Percentiles rank a stretch among this genome's conserved stretches.
Conservation (phyloP, 2,888 invertebrate genomes). For the Clunio marinus region DNA sequence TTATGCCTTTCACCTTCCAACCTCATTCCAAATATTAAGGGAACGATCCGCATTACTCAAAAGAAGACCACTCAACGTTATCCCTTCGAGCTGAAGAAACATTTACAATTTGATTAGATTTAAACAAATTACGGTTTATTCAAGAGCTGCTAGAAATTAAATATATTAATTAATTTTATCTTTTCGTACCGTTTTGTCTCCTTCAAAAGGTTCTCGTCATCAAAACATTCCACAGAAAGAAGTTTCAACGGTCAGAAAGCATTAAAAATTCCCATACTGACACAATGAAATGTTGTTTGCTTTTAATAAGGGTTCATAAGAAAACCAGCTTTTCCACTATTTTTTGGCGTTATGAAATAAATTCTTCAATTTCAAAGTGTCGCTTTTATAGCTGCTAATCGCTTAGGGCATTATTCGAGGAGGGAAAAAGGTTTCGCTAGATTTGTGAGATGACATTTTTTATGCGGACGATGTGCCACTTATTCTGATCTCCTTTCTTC, state of each 20-base stretch:
- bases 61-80: too few species aligned
- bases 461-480: too few species aligned
- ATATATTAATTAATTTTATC: background rate
- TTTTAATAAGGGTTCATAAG: conserved; percentile 4
- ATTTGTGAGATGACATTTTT: background rate
- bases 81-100: background rate
- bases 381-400: background rate
- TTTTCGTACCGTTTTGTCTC: background rate
- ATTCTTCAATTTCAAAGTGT: background rate
- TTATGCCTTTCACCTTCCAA: background rate
- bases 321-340: conserved; percentile 29
- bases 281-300: background rate
- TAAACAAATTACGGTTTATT: background rate
- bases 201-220: background rate
- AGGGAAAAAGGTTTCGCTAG: background rate
- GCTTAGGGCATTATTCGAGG: background rate
- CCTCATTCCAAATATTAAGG: too few species aligned
- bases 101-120: background rate
- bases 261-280: background rate
- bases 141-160: background rate
- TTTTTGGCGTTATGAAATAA: background rate
- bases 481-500: background rate
- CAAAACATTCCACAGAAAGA: background rate
- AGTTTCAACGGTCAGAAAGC: background rate
- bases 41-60: background rate